phyloP scores from a whole-genome alignment of 2,113 vertebrate genomes.

The Nesospiza acunhae region DNA sequence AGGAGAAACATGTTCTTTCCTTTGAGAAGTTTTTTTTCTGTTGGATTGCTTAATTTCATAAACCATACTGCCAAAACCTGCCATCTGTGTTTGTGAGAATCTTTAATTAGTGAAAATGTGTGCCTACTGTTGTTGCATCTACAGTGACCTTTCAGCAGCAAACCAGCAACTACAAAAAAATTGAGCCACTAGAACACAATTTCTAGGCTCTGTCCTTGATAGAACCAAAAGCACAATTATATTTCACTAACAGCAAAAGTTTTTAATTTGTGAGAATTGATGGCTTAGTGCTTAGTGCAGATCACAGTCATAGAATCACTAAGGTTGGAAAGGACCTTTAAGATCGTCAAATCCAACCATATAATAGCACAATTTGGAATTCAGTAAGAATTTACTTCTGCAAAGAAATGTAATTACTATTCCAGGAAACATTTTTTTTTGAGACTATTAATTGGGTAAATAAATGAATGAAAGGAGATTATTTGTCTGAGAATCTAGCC shows the following conservation, averaged over 20 bases:
- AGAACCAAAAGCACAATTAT: neutral
- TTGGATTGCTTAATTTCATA: neutral
- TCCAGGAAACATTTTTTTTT: neutral
- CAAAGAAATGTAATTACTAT: neutral
- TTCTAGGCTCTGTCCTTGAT: neutral
- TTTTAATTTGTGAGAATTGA: neutral
- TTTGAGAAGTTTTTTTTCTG: neutral
- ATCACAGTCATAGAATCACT: neutral
- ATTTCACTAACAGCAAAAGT: neutral
- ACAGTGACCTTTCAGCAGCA: neutral
- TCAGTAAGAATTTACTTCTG: neutral
- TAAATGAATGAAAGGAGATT: neutral
- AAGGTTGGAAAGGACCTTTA: neutral
- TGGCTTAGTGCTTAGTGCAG: neutral
- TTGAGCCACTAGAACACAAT: neutral
- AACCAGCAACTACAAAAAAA: neutral
- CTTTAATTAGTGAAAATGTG: neutral
- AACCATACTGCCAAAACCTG: neutral
- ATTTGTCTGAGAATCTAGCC: neutral
- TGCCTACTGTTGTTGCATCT: neutral
- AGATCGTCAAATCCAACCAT: neutral
- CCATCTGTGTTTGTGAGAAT: neutral
- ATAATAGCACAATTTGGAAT: neutral
- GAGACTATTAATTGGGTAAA: neutral
- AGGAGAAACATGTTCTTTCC: neutral